Evolutionary conservation across 2,888 invertebrate species (phyloP).

Genomic region (Euplagia quadripunctaria): DNA sequence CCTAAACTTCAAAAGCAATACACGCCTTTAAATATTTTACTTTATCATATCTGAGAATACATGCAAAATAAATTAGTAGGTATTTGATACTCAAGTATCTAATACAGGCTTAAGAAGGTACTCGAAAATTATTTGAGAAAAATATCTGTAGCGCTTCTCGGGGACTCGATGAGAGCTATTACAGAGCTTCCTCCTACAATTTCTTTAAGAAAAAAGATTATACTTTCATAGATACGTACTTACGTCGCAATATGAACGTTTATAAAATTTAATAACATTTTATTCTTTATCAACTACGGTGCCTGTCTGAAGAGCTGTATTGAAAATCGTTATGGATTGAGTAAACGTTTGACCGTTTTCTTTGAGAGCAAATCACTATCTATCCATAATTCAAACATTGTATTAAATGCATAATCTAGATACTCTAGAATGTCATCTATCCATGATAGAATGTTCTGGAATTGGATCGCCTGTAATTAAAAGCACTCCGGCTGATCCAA

Average conservation of each 20-base stretch:
- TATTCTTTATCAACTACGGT: background rate
- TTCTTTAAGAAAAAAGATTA: background rate
- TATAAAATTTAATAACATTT: background rate
- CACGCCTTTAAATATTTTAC: background rate
- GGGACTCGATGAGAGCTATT: conserved; percentile 15
- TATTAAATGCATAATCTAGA: conserved; percentile 37
- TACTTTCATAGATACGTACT: conserved; percentile 1
- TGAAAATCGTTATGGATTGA: background rate
- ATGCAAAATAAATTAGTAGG: conserved; percentile 2
- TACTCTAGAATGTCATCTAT: conserved; percentile 29
- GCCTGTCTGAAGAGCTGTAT: background rate
- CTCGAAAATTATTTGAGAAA: background rate
- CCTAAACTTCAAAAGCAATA: background rate
- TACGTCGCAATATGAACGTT: background rate
- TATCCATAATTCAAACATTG: background rate
- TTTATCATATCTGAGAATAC: background rate
- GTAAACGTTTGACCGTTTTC: background rate
- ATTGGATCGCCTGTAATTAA: conserved; percentile 48
- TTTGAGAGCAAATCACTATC: no score
- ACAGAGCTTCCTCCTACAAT: conserved; percentile 9
- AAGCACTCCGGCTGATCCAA: conserved; percentile 38
- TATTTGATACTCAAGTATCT: background rate
- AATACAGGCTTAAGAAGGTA: background rate
- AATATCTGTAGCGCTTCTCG: conserved; percentile 10
- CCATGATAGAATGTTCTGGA: conserved; percentile 40